Evolutionary conservation across 2,888 invertebrate genomes (phyloP), one percentile per base, ranked within the genome.

Genomic region (Papilio gigon): DNA sequence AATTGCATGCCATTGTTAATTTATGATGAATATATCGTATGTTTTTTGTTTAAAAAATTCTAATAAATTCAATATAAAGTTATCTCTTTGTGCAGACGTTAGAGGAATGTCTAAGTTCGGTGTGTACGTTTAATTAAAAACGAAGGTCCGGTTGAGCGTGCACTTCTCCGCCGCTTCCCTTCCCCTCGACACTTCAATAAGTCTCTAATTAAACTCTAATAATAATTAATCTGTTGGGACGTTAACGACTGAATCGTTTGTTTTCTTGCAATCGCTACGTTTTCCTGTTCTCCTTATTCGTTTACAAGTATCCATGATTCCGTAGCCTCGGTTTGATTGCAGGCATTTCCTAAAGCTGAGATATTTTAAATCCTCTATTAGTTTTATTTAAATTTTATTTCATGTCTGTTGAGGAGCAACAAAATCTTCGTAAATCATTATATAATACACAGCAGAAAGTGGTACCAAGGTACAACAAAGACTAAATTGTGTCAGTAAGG

Each of bases 41-140:
- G 14, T 37, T 20, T 60, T 60, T 40, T 42, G 25, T 42, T 27
- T 40, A 37, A 17, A 42, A 17, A 25, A 9, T 25, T 20, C 44
- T 62, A 6, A 62, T 44, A 14, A 27, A 44, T 62, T 44, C 33
- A 20, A 17, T 30, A 30, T 56, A 44, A 62, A 22, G 40, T 53
- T 44, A 22, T 30, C 20, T 14, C 42, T 44, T 53, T 42, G 53
- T 40, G 27, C 14, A 20, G 53, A 42, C 17, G 61, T 33, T 30
- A 58, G 37, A 60, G 17, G 67, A 62, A 56, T 56, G 62, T 40
- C 22, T 27, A 9, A 9, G 44, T 44, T 14, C n/a, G 73, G 75
- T 73, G 78, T 76, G 79, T 79, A 78, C 80, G 78, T 87, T 88
- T 89, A 88, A 89, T 89, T 89, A 89, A 89, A 89, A 84, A 80